These are phyloP conservation scores for Vultur gryphus DNA, from an alignment of 2,797 vertebrate genomes.

Conservation along the genomic window DNA sequence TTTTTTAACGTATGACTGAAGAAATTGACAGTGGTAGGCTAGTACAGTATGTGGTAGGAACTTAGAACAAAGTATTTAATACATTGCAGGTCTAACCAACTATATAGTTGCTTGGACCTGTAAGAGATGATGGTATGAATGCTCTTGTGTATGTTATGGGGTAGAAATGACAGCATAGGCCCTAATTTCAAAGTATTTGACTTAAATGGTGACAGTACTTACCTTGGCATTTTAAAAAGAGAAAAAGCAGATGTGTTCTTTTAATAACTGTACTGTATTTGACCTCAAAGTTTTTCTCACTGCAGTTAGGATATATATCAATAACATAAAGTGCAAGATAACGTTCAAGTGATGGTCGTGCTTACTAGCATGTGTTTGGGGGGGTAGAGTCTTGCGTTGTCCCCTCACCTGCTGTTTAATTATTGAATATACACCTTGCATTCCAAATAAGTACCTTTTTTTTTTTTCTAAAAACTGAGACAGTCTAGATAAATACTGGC, in stretches of 20 bases:
- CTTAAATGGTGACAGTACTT: background rate
- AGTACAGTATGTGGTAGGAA: background rate
- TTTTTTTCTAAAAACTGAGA: background rate
- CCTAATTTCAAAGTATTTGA: background rate
- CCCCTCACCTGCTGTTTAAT: background rate
- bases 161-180: background rate
- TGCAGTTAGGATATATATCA: background rate
- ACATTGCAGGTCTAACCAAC: background rate
- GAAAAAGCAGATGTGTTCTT: background rate
- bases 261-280: background rate
- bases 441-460: background rate
- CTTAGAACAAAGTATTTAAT: background rate
- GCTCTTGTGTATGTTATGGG: background rate
- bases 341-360: background rate
- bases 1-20: background rate
- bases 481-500: background rate
- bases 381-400: background rate
- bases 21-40: background rate
- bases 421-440: background rate
- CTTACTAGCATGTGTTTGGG: background rate
- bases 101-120: background rate
- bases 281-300: background rate
- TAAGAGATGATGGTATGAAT: background rate
- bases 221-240: background rate
- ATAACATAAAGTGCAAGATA: background rate